Conservation (phyloP, 2,888 invertebrate species). For the Callyntrura guangdongensis region DNA sequence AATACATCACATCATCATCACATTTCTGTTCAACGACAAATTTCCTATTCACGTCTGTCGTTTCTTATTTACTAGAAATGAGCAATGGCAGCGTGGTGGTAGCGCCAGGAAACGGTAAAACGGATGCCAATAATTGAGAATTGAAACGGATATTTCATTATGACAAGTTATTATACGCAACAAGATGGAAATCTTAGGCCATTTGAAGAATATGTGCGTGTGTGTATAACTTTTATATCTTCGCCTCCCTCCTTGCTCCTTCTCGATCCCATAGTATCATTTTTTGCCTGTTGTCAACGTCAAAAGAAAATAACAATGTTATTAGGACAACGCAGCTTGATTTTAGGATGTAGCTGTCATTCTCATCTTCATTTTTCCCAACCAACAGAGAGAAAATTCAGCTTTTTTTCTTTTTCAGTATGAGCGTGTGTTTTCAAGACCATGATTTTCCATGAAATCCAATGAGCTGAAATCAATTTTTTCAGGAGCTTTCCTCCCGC, state of each 20-base stretch:
- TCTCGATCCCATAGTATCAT: not conserved
- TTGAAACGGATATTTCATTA: constrained; percentile 11
- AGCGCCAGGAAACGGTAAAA: not conserved
- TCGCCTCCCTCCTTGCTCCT: not conserved
- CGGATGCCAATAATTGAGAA: not conserved
- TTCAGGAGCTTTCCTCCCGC: not conserved
- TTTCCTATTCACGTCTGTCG: not conserved
- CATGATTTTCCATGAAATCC: constrained; percentile 58
- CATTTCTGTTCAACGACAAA: not conserved
- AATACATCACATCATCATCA: no score
- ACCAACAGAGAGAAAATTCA: not conserved
- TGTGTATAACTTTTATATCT: not conserved
- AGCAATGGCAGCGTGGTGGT: not conserved
- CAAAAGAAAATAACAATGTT: constrained; percentile 39
- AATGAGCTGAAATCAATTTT: constrained; percentile 49
- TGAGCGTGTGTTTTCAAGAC: constrained; percentile 1
- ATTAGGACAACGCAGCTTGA: constrained; percentile 17
- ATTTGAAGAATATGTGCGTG: not conserved
- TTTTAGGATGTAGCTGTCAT: not conserved
- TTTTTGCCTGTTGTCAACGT: constrained; percentile 14
- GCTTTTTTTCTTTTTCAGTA: not conserved
- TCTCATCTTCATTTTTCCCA: not conserved
- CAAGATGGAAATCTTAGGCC: not conserved
- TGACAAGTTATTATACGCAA: not conserved
- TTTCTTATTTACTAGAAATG: no score